Base-by-base conservation (phyloP, 2,888 invertebrate genomes). In the Synanthedon formicaeformis region DNA sequence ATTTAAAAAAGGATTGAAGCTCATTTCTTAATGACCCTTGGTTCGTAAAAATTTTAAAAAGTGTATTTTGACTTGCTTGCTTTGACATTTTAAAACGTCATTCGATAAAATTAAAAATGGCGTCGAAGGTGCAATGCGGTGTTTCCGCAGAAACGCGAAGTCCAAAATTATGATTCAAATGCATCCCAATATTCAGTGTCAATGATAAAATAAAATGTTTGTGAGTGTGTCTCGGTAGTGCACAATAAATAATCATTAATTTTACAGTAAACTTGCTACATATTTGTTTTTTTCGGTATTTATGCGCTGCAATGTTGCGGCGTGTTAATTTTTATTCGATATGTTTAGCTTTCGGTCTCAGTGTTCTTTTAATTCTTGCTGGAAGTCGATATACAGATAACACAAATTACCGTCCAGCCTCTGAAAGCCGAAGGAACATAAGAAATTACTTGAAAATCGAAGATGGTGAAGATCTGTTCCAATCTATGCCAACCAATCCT, bases 391-490 rank as follows among this genome's bases (percentile, higher is more conserved):
- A 86, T 79, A 81, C 86, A 78, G 86, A 88, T 79, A 85, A 86
- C 79, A 75, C 78, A 61, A 80, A 75, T 69, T 85, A 84, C 71
- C 85, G 81, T 75, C 81, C 84, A 66, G 75, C 76, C 67, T 66
- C 74, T 54, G 87, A 87, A 64, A 79, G 69, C 61, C 75, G 81
- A 58, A 78, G 84, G 59, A 84, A 79, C 60, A 69, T 81, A 54
- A 79, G 79, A 56, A 82, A 78, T 61, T 83, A 93, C 64, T 81
- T 90, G 52, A 92, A 93, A 73, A 87, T 92, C 57, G 92, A 92
- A 61, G 75, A 82, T 63, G 75, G 72, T 51, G 81, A 83, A 12
- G 79, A 79, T 34, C 63, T 72, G 40, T 55, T 67, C 53, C 77
- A 78, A 57, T 65, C 75, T 27, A 64, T 76, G 55, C 77, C 84